A percentile compares a stretch with the other conserved stretches of the same genome.
phyloP scores from a whole-genome alignment of 2,797 vertebrate genomes.

The Ispidina lecontei region DNA sequence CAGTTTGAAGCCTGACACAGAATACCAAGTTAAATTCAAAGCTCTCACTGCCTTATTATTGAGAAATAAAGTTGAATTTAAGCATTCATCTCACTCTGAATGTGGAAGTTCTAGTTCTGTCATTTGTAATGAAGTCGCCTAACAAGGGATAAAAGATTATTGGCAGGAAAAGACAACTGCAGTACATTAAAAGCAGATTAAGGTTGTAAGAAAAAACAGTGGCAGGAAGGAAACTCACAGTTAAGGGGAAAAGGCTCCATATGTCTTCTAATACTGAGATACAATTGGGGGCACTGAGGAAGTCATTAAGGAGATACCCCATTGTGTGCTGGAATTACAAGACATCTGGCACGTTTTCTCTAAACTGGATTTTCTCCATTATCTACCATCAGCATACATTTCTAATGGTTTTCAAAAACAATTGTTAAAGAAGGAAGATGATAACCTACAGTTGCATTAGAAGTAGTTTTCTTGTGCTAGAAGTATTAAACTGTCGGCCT shows the following conservation, averaged over 20 bases:
- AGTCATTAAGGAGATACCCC: constrained; percentile 76
- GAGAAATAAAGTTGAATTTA: constrained; percentile 17
- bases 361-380: constrained; percentile 57
- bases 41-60: background rate
- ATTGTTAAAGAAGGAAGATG: background rate
- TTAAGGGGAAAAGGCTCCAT: constrained; percentile 66
- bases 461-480: background rate
- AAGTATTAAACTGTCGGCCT: background rate
- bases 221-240: constrained; percentile 68
- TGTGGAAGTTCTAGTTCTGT: constrained; percentile 18
- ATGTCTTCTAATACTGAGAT: constrained; percentile 63
- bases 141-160: constrained; percentile 79
- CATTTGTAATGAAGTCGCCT: constrained; percentile 62
- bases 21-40: background rate
- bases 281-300: constrained; percentile 51
- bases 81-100: constrained; percentile 7
- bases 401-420: background rate
- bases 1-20: background rate
- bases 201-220: constrained; percentile 72
- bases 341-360: constrained; percentile 72
- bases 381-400: constrained; percentile 38
- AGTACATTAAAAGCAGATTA: constrained; percentile 81
- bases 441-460: background rate
- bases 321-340: constrained; percentile 64
- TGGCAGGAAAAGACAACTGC: constrained; percentile 68